Conservation (phyloP, 2,797 vertebrate species). For the Anniella stebbinsi region DNA sequence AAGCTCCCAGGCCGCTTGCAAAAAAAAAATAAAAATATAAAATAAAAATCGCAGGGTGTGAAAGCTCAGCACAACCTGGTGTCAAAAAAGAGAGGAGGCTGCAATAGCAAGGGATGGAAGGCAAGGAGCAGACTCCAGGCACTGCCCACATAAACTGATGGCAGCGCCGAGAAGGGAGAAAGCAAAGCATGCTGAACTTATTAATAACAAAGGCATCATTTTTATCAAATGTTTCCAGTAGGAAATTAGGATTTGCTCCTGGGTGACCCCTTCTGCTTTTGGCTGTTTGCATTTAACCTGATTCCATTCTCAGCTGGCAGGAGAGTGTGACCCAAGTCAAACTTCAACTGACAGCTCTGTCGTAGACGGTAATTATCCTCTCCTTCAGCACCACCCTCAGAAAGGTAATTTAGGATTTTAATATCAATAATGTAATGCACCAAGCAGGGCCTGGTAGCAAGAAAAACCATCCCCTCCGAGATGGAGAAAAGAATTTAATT, state of each 20-base stretch:
- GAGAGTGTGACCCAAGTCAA: conserved; percentile 13
- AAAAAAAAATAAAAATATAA: conserved; percentile 44
- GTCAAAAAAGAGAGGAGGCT: conserved; percentile 6
- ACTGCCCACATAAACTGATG: not conserved
- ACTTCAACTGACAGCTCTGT: conserved; percentile 26
- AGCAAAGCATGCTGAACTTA: conserved; percentile 55
- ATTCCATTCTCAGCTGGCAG: conserved; percentile 5
- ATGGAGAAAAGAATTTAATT: conserved; percentile 10
- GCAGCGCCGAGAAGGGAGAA: not conserved
- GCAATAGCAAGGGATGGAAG: conserved; percentile 10
- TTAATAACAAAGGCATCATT: conserved; percentile 68
- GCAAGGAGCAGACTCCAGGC: conserved; percentile 9
- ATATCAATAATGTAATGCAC: conserved; percentile 4
- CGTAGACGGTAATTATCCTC: conserved; percentile 7
- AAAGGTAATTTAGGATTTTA: not conserved
- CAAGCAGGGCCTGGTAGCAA: conserved; percentile 20
- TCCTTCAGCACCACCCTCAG: not conserved
- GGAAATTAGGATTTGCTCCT: conserved; percentile 67
- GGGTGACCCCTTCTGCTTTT: conserved; percentile 43
- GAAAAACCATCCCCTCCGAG: not conserved
- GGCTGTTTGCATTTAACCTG: conserved; percentile 11
- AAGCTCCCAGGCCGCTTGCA: conserved; percentile 80
- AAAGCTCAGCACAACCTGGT: conserved; percentile 31
- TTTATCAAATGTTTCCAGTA: conserved; percentile 63
- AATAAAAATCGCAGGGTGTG: conserved; percentile 40